Evolutionary conservation across 1,140 invertebrate genomes (phyloP).

Genomic region (Patella vulgata): DNA sequence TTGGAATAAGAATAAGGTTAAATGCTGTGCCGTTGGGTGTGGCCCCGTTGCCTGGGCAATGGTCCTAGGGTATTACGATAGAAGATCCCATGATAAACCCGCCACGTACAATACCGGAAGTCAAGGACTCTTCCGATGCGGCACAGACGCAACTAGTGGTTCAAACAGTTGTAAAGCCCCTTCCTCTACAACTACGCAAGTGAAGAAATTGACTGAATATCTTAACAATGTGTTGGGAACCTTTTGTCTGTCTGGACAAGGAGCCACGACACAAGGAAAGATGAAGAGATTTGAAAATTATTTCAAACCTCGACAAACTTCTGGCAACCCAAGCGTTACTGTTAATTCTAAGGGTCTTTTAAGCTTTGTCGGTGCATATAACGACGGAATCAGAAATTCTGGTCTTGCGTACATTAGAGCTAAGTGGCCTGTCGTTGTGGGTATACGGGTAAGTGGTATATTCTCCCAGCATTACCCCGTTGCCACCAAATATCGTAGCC

Average conservation of each 20-base stretch:
- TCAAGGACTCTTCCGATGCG: constrained; percentile 21
- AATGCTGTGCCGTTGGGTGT: constrained; percentile 25
- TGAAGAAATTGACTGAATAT: constrained; percentile 5
- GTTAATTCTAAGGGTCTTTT: not conserved
- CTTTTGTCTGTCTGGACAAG: constrained; percentile 18
- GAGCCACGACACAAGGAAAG: constrained; percentile 17
- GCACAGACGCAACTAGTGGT: constrained; percentile 24
- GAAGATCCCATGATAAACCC: constrained; percentile 12
- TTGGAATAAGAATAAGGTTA: constrained; percentile 5
- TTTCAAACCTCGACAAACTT: constrained; percentile 24
- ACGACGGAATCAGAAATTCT: constrained; percentile 5
- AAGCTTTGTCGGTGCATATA: constrained; percentile 1
- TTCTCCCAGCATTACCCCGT: constrained; percentile 32
- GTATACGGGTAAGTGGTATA: constrained; percentile 14
- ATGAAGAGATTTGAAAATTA: constrained; percentile 24
- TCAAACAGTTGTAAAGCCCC: constrained; percentile 14
- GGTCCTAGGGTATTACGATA: constrained; percentile 32
- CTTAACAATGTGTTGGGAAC: constrained; percentile 11
- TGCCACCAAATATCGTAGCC: constrained; percentile 20
- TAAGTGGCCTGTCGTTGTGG: constrained; percentile 28
- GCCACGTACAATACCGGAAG: constrained; percentile 5
- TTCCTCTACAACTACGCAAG: not conserved
- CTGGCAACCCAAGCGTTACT: constrained; percentile 7
- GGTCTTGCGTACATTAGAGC: constrained; percentile 9
- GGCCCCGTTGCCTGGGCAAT: constrained; percentile 34